Conservation (phyloP, 2,113 vertebrate species). For the Ictalurus furcatus region DNA sequence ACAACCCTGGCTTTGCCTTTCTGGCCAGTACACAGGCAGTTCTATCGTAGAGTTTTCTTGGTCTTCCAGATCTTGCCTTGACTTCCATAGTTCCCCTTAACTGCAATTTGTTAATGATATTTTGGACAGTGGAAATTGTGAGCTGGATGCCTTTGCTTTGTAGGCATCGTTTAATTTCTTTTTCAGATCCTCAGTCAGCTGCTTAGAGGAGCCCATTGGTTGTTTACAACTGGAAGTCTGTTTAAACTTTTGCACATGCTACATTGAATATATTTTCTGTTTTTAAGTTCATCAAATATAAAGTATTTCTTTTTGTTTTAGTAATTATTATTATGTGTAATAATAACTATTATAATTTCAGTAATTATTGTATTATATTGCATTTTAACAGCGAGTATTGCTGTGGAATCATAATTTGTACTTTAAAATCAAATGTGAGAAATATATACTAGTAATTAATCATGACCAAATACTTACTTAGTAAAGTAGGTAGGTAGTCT, state of each 20-base stretch:
- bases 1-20: background rate
- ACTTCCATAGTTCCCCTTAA: too few species aligned
- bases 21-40: background rate
- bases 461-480: background rate
- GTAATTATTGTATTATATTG: background rate
- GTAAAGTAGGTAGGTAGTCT: background rate
- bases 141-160: background rate
- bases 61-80: too few species aligned
- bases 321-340: background rate
- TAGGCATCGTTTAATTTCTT: background rate
- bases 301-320: background rate
- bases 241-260: too few species aligned
- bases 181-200: background rate
- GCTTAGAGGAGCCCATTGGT: background rate
- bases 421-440: background rate
- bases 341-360: background rate
- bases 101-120: too few species aligned
- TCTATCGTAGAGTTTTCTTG: background rate
- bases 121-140: background rate
- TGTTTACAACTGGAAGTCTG: background rate
- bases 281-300: too few species aligned
- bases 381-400: background rate
- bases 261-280: background rate
- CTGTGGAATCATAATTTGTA: background rate
- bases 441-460: background rate